Percentiles rank a stretch among this genome's conserved stretches.
These are phyloP conservation scores for Halocynthia roretzi DNA, from an alignment of 23 tunicate genomes.

Conservation along the genomic window DNA sequence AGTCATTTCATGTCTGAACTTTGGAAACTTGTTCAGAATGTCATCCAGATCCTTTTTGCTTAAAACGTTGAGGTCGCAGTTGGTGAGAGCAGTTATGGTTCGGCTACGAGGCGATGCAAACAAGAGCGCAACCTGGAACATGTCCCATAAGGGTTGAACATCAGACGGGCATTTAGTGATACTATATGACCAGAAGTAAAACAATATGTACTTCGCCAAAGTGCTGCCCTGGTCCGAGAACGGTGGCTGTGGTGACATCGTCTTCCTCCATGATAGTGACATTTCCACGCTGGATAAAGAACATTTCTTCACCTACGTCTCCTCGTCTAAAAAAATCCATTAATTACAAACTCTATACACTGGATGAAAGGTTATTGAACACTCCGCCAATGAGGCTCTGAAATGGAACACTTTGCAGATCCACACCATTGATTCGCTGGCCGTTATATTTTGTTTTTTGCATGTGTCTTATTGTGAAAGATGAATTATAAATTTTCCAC, in stretches of 20 bases:
- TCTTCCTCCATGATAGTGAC: slow-evolving; percentile 78
- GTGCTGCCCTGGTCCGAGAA: slow-evolving; percentile 84
- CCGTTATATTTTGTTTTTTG: no score
- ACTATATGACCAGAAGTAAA: no score
- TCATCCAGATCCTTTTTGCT: slow-evolving; percentile 52
- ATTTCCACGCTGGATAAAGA: slow-evolving; percentile 75
- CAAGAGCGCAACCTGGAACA: slow-evolving; percentile 53
- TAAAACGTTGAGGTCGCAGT: slow-evolving; percentile 69
- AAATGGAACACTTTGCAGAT: no score
- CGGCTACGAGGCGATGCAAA: slow-evolving; percentile 50
- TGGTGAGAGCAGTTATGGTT: slow-evolving; percentile 70
- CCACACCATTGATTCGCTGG: no score
- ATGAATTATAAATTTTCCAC: no score
- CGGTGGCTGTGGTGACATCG: slow-evolving; percentile 35
- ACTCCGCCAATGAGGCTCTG: no score
- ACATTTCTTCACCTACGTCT: slow-evolving; percentile 90
- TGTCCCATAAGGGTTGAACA: no score
- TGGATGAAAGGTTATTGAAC: no score
- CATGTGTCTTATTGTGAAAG: no score
- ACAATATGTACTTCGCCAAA: slow-evolving; percentile 59
- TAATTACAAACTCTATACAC: no score
- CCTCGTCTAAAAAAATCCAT: slow-evolving; percentile 32
- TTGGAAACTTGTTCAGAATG: slow-evolving; percentile 65
- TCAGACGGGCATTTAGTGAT: no score
- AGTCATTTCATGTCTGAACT: slow-evolving; percentile 58